Percentiles rank a stretch among this genome's conserved stretches.
Conservation (phyloP, 2,888 invertebrate species). For the Gibbula magus region DNA sequence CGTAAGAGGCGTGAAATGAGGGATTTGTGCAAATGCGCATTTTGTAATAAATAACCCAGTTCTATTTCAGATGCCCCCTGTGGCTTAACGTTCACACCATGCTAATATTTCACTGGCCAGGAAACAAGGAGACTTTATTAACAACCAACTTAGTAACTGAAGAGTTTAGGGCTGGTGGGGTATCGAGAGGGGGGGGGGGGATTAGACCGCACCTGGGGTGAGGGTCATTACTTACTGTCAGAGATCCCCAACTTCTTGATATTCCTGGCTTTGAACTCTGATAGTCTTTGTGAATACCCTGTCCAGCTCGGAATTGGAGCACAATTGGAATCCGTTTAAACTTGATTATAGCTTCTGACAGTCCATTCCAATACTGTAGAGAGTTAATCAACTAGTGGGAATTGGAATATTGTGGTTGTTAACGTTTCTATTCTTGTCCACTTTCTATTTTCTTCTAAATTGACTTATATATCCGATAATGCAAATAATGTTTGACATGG, state of each 20-base stretch:
- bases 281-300: background rate
- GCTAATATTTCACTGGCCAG: too few relatives aligned
- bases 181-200: background rate
- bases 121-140: too few relatives aligned
- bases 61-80: too few relatives aligned
- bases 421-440: background rate
- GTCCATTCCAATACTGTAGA: too few relatives aligned
- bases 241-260: background rate
- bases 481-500: too few relatives aligned
- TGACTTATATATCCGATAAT: too few relatives aligned
- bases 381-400: background rate
- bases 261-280: background rate
- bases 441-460: too few relatives aligned
- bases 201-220: background rate
- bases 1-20: too few relatives aligned
- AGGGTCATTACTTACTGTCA: background rate
- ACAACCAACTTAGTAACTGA: too few relatives aligned
- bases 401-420: background rate
- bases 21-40: too few relatives aligned
- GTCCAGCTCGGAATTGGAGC: background rate
- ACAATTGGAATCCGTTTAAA: background rate
- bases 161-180: background rate
- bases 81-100: too few relatives aligned
- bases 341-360: background rate
- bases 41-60: too few relatives aligned